These are phyloP conservation scores for Lottia scabra DNA, from an alignment of 2,888 invertebrate genomes.

Conservation along the genomic window DNA sequence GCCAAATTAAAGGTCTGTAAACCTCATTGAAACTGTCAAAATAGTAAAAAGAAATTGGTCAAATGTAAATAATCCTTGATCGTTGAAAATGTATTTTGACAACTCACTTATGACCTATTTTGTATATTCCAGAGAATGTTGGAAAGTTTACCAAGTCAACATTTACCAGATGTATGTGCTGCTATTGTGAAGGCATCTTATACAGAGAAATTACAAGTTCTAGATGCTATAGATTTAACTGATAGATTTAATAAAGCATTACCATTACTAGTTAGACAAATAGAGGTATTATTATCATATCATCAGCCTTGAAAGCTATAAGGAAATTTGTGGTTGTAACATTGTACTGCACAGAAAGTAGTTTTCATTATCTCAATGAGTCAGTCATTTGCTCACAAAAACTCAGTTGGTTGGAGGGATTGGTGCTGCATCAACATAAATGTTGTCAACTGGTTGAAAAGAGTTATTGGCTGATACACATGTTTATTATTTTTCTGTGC, in stretches of 20 bases:
- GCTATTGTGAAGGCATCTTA: slow-evolving; percentile 70
- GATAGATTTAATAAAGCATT: slow-evolving; percentile 70
- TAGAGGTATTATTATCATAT: slow-evolving; percentile 57
- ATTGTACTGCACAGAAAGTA: no score
- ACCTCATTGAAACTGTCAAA: neutral
- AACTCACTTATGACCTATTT: neutral
- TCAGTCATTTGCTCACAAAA: no score
- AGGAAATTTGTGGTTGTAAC: no score
- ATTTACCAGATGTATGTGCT: slow-evolving; percentile 70
- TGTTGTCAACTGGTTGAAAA: no score
- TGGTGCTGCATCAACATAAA: no score
- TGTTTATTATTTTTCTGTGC: neutral
- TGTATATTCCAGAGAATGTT: slow-evolving; percentile 65
- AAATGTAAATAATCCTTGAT: no score
- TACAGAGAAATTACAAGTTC: slow-evolving; percentile 70
- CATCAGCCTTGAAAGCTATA: no score
- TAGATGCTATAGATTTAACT: slow-evolving; percentile 70
- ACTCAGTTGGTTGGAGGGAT: no score
- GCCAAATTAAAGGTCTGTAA: slow-evolving; percentile 67
- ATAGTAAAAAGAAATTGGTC: no score
- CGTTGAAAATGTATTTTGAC: no score
- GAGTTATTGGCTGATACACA: neutral
- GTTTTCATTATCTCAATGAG: no score
- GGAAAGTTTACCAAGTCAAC: slow-evolving; percentile 68
- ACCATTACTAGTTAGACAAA: slow-evolving; percentile 70